phyloP scores from a whole-genome alignment of 2,113 vertebrate genomes.

The Bombycilla garrulus region DNA sequence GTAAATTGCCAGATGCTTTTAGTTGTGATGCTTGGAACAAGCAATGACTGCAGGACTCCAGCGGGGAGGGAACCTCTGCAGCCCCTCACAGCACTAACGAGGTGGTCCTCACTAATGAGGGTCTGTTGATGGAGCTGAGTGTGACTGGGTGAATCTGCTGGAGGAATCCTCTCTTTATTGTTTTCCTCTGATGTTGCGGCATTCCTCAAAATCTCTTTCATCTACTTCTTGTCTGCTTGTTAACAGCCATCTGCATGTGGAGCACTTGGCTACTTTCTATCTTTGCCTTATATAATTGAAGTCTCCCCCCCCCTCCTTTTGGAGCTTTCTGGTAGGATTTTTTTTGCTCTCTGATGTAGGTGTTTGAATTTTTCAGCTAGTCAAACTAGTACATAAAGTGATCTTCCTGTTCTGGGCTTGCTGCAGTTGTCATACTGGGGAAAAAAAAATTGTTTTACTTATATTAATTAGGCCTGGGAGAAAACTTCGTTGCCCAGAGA shows the following conservation, averaged over 20 bases:
- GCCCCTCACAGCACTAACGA: accelerated
- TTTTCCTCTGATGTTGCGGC: neutral
- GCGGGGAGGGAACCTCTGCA: neutral
- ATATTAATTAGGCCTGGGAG: neutral
- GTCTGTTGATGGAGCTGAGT: neutral
- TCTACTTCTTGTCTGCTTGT: neutral
- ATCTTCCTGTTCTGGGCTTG: neutral
- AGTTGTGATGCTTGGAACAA: neutral
- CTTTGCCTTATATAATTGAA: neutral
- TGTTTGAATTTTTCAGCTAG: neutral
- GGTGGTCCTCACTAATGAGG: neutral
- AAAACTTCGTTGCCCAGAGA: neutral
- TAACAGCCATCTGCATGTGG: neutral
- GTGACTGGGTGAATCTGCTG: neutral
- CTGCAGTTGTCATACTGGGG: neutral
- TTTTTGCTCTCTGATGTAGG: neutral
- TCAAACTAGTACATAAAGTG: neutral
- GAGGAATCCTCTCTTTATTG: neutral
- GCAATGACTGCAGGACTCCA: accelerated
- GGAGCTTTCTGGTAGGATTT: neutral
- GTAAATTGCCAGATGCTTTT: neutral
- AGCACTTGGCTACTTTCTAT: neutral
- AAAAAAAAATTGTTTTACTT: neutral
- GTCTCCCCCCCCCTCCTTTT: neutral
- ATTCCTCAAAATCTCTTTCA: neutral